phyloP scores from a whole-genome alignment of 2,888 invertebrate species.

The Andrena trimmerana region DNA sequence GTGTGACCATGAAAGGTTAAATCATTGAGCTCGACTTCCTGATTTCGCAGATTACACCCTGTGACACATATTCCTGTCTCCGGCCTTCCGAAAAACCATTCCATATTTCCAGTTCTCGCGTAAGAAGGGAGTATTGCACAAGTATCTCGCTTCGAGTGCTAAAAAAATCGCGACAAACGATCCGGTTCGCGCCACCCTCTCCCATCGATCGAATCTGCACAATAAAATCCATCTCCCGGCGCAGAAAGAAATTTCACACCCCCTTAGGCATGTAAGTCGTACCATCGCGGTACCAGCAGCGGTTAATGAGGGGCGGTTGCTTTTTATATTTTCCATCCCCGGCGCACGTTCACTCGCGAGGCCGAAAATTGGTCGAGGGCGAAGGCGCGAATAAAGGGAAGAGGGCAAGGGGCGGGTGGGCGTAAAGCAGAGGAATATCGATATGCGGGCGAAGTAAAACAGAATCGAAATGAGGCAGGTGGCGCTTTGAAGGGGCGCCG shows the following conservation, averaged over 20 bases:
- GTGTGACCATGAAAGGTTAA: no score
- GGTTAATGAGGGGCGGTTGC: slow-evolving; percentile 65
- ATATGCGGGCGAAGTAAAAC: slow-evolving; percentile 82
- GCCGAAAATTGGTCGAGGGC: slow-evolving; percentile 63
- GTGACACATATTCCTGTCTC: no score
- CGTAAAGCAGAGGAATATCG: slow-evolving; percentile 70
- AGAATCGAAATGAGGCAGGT: slow-evolving; percentile 81
- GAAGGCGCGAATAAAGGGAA: slow-evolving; percentile 46
- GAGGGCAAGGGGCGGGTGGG: slow-evolving; percentile 15
- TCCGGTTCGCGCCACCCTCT: neutral
- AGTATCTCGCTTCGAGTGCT: no score
- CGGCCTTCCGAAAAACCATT: neutral
- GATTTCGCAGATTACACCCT: no score
- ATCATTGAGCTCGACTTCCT: no score
- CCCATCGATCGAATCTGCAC: slow-evolving; percentile 7
- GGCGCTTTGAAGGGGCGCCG: slow-evolving; percentile 77
- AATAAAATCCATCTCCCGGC: slow-evolving; percentile 17
- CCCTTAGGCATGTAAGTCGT: slow-evolving; percentile 30
- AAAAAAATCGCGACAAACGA: neutral
- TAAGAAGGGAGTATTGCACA: no score
- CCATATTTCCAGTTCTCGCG: neutral
- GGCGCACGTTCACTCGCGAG: slow-evolving; percentile 35
- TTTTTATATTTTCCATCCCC: slow-evolving; percentile 20
- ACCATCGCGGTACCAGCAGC: slow-evolving; percentile 65
- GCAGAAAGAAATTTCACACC: slow-evolving; percentile 40